Conservation (phyloP, 2,797 vertebrate species). For the Clarias fuscus region DNA sequence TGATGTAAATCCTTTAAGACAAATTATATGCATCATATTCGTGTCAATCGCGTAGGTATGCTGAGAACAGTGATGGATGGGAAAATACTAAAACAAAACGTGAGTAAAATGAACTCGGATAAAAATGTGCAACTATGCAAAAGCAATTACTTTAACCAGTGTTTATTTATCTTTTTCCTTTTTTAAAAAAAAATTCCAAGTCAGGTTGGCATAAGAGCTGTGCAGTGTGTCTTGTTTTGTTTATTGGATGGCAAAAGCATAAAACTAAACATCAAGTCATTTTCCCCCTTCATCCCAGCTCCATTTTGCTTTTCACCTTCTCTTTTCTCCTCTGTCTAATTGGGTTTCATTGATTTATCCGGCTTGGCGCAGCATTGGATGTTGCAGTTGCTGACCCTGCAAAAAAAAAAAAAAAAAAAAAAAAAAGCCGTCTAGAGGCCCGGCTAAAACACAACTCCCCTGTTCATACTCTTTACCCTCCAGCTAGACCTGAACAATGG, state of each 20-base stretch:
- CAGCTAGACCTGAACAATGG: conserved; percentile 74
- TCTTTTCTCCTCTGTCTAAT: conserved; percentile 53
- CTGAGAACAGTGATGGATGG: background rate
- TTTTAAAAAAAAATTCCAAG: background rate
- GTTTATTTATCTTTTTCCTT: background rate
- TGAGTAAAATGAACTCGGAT: background rate
- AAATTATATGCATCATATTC: conserved; percentile 12
- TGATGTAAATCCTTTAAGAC: background rate
- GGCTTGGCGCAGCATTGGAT: conserved; percentile 67
- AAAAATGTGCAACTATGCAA: background rate
- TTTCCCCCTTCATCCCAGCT: conserved; percentile 62
- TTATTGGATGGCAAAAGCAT: background rate
- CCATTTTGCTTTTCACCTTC: conserved; percentile 54
- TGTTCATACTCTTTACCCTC: conserved; percentile 41
- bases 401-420: conserved; percentile 71
- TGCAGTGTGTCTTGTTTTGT: background rate
- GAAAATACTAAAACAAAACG: background rate
- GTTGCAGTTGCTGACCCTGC: conserved; percentile 74
- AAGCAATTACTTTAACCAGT: background rate
- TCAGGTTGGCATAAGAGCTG: background rate
- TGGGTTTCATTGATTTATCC: conserved; percentile 71
- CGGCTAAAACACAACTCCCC: conserved; percentile 46
- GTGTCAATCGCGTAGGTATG: background rate
- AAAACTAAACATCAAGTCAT: conserved; percentile 44
- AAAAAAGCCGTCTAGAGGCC: conserved; percentile 64